Evolutionary conservation across 1,140 invertebrate species (phyloP), one percentile per base, ranked within the genome.

Genomic region (Drosophila dunni): DNA sequence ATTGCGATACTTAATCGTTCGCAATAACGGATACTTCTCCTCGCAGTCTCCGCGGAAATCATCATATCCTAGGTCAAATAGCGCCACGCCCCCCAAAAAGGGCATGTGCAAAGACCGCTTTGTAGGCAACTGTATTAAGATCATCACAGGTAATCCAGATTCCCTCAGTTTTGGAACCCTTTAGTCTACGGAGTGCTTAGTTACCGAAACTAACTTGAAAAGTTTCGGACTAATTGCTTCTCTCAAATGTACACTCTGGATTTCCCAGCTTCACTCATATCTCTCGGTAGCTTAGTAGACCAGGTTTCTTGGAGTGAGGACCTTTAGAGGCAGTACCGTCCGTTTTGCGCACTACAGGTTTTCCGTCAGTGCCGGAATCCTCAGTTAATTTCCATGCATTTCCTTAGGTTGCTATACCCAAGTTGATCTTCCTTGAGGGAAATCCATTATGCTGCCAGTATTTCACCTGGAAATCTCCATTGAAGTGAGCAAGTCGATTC

Each of bases 141-240:
- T 98, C 97, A 86, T 99, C 98, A 88, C 96, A 98, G 40, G 96
- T 96, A 0, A 98, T 96, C 98, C 98, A 99, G 50, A 98, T 94
- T 10, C 97, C 96, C 6, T 29, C 24, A 29, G 24, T 29, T 2
- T 94, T 95, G 9, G 95, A 94, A 7, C 93, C 94, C 34, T 93
- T 94, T n/a, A 95, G 95, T 0, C 95, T 86, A 78, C 95, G 94
- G 93, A 94, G 97, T 1, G 95, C 96, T 74, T 97, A 24, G 24
- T 24, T 24, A 24, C 24, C 24, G 24, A 1, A 24, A 24, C 24
- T 24, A 2, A 24, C 24, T 24, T 24, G 24, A 2, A 3, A 2
- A 24, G 24, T 24, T 24, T 24, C 24, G 24, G 24, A 24, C 24
- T 24, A 3, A 24, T 24, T 24, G 24, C 24, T 2, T 24, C 24